Conservation (phyloP, 2,113 vertebrate species). For the Nothocercus nigrocapillus region DNA sequence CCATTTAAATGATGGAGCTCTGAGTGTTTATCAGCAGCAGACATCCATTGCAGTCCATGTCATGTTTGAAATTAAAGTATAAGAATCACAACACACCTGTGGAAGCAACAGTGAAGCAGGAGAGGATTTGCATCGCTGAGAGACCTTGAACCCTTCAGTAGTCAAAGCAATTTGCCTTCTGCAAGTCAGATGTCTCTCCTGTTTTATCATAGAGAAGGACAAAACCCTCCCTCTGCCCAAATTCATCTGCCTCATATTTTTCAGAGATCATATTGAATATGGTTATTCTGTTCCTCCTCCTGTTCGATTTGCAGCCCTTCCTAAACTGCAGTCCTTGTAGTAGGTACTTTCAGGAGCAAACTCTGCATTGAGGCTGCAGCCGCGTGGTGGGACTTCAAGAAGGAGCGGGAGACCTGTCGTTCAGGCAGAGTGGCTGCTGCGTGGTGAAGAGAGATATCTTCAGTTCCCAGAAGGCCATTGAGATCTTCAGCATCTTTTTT, state of each 20-base stretch:
- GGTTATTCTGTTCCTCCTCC: neutral
- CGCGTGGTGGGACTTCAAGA: neutral
- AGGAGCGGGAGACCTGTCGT: neutral
- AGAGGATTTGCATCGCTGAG: neutral
- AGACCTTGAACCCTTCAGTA: neutral
- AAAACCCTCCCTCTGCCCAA: neutral
- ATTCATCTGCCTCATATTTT: neutral
- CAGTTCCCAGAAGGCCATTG: neutral
- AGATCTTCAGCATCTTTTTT: neutral
- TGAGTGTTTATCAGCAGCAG: neutral
- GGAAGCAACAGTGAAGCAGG: neutral
- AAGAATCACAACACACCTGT: neutral
- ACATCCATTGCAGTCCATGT: neutral
- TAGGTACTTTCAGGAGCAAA: neutral
- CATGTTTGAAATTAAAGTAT: neutral
- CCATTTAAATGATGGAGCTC: neutral
- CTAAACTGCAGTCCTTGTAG: neutral
- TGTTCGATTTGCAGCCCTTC: neutral
- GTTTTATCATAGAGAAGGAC: neutral
- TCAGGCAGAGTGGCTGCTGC: neutral
- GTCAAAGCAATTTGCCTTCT: neutral
- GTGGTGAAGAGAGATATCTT: neutral
- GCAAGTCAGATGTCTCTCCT: neutral
- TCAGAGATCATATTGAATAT: neutral
- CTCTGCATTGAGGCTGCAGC: neutral